A percentile compares a stretch with the other conserved stretches of the same genome.
These are phyloP conservation scores for Rutilus rutilus DNA, from an alignment of 2,113 vertebrate genomes.

Conservation along the genomic window DNA sequence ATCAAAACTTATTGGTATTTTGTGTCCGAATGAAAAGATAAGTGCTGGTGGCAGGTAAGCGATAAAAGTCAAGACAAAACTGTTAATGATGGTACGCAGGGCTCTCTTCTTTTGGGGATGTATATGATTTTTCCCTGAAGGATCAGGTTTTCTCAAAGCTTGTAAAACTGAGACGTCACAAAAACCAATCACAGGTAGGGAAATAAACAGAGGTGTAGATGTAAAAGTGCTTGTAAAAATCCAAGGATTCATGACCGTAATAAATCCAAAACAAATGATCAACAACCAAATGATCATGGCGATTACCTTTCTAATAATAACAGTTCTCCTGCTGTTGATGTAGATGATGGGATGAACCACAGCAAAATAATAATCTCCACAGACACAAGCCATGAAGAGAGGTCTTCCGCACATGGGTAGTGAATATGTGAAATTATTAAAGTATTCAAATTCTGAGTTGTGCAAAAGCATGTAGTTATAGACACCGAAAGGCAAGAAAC, in stretches of 20 bases:
- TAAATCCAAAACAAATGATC: not conserved
- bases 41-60: constrained; percentile 25
- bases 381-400: constrained; percentile 49
- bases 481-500: not conserved
- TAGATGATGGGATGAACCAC: constrained; percentile 52
- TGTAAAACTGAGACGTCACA: constrained; percentile 39
- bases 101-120: constrained; percentile 50
- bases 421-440: constrained; percentile 17
- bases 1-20: not conserved
- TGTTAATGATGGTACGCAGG: constrained; percentile 31
- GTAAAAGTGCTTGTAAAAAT: not conserved
- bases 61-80: constrained; percentile 23
- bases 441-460: not conserved
- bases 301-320: not conserved
- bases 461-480: not conserved
- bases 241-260: not conserved
- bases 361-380: constrained; percentile 50
- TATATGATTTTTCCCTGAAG: constrained; percentile 26
- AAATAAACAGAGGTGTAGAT: constrained; percentile 7
- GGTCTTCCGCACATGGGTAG: constrained; percentile 42
- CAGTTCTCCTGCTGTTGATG: constrained; percentile 30
- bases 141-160: constrained; percentile 30
- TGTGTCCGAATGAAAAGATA: constrained; percentile 12
- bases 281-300: not conserved
- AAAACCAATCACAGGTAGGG: constrained; percentile 35